Conservation (phyloP, 2,888 invertebrate species). For the Amiota minor region DNA sequence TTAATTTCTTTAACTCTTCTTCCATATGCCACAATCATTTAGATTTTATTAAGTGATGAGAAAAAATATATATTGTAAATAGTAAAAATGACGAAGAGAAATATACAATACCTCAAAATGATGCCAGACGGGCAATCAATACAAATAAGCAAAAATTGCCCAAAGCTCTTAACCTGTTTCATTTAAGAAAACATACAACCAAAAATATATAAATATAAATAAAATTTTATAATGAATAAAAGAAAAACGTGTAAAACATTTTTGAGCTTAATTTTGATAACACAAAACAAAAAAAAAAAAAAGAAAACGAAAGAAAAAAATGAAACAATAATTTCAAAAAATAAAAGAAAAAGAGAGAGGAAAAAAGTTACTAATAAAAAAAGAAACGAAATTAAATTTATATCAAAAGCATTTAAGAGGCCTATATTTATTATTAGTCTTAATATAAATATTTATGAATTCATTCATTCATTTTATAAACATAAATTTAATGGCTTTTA, state of each 20-base stretch:
- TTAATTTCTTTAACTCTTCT: no score
- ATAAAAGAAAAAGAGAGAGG: not conserved
- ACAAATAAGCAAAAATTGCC: slow-evolving; percentile 28
- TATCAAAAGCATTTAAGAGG: not conserved
- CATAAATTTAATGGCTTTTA: no score
- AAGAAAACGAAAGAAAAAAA: slow-evolving; percentile 18
- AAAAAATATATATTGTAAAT: no score
- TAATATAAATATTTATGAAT: not conserved
- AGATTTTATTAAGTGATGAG: no score
- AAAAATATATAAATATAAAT: not conserved
- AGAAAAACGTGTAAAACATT: slow-evolving; percentile 36
- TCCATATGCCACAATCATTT: no score
- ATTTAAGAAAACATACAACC: not conserved
- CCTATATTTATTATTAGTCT: slow-evolving; percentile 9
- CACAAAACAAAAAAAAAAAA: slow-evolving; percentile 21
- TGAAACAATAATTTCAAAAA: not conserved
- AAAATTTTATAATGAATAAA: not conserved
- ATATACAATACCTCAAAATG: not conserved
- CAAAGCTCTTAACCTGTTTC: slow-evolving; percentile 31
- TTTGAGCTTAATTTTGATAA: slow-evolving; percentile 11
- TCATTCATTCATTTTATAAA: not conserved
- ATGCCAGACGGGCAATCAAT: slow-evolving; percentile 14
- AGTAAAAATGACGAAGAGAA: slow-evolving; percentile 8
- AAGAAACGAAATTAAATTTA: not conserved
- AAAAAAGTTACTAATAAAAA: slow-evolving; percentile 11